Evolutionary conservation across 2,797 vertebrate genomes (phyloP).

Genomic region (Benthosema pterotum): DNA sequence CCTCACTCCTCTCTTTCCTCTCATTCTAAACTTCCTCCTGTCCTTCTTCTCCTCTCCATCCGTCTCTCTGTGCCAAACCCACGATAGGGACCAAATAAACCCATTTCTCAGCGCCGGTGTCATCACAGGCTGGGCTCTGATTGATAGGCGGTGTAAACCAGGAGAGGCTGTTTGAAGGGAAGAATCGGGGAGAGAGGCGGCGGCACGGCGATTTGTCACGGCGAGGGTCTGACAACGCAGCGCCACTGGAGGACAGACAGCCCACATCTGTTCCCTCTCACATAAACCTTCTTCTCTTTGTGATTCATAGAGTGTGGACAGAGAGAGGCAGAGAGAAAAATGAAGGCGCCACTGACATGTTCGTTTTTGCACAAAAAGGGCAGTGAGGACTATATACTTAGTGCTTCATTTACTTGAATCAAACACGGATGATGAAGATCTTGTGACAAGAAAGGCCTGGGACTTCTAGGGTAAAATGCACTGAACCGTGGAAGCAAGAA

Average conservation of each 20-base stretch:
- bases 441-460: neutral
- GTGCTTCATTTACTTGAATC: constrained; percentile 15
- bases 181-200: constrained; percentile 41
- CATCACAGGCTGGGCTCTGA: constrained; percentile 45
- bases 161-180: constrained; percentile 28
- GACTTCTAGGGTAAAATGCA: neutral
- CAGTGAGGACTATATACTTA: constrained; percentile 15
- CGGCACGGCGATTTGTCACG: constrained; percentile 54
- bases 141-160: constrained; percentile 42
- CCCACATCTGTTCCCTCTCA: constrained; percentile 36
- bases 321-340: constrained; percentile 26
- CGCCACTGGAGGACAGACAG: constrained; percentile 30
- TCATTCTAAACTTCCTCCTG: no score
- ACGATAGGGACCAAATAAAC: constrained; percentile 19
- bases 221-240: constrained; percentile 30
- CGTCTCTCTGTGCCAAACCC: constrained; percentile 7
- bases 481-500: constrained; percentile 13
- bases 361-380: constrained; percentile 12
- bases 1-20: no score
- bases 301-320: constrained; percentile 30
- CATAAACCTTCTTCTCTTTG: constrained; percentile 25
- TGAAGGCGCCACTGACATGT: constrained; percentile 13
- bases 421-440: constrained; percentile 23
- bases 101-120: constrained; percentile 13
- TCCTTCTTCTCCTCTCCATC: no score